phyloP scores from a whole-genome alignment of 2,797 vertebrate genomes.

The Falco columbarius region DNA sequence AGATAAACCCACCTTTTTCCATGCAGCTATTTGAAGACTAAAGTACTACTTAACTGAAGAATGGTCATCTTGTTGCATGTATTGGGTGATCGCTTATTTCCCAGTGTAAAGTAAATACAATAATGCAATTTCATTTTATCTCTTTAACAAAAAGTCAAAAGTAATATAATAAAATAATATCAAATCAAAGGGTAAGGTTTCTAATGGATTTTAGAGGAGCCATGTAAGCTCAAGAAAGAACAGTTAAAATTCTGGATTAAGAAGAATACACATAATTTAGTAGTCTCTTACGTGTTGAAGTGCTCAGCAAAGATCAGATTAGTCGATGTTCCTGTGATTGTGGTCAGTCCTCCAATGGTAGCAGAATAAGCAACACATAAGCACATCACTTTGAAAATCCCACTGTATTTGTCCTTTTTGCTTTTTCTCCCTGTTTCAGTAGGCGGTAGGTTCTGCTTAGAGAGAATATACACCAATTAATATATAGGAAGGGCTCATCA shows the following conservation, averaged over 20 bases:
- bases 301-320: constrained; percentile 92
- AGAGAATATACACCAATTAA: constrained; percentile 10
- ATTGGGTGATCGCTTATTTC: neutral
- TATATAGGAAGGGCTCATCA: neutral
- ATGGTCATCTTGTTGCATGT: neutral
- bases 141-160: neutral
- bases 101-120: neutral
- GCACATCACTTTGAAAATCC: constrained; percentile 89
- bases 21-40: neutral
- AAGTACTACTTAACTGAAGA: neutral
- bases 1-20: neutral
- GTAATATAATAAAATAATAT: neutral
- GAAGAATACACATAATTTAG: neutral
- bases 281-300: constrained; percentile 85
- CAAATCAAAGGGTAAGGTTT: neutral
- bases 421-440: constrained; percentile 60
- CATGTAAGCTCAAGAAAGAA: neutral
- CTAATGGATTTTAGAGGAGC: neutral
- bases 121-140: neutral
- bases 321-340: constrained; percentile 90
- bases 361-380: constrained; percentile 90
- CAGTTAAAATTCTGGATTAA: neutral
- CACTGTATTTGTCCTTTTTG: constrained; percentile 76
- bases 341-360: constrained; percentile 89
- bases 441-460: constrained; percentile 59